phyloP scores from a whole-genome alignment of 2,888 invertebrate genomes.

The Hemicrepidius hirtus region DNA sequence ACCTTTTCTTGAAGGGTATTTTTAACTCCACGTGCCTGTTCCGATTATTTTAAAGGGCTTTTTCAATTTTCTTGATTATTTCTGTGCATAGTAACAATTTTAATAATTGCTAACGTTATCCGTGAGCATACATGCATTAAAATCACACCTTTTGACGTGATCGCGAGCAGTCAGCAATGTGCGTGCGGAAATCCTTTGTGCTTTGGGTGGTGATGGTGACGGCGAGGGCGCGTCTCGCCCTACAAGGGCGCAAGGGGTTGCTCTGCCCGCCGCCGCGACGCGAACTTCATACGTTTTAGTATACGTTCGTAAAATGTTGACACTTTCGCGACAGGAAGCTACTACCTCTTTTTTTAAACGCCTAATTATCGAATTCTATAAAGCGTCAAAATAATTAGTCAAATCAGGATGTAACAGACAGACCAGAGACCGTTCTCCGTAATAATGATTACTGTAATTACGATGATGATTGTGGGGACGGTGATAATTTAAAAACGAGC shows the following conservation, averaged over 20 bases:
- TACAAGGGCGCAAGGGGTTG: constrained; percentile 13
- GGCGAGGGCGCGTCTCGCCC: constrained; percentile 28
- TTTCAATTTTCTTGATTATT: background rate
- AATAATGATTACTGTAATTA: constrained; percentile 17
- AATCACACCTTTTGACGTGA: constrained; percentile 25
- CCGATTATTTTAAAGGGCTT: too few relatives aligned
- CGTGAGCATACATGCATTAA: constrained; percentile 17
- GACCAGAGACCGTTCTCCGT: background rate
- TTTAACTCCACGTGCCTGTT: background rate
- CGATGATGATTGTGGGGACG: background rate
- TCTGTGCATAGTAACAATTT: constrained; percentile 8
- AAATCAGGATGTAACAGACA: constrained; percentile 15
- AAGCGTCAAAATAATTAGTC: constrained; percentile 2
- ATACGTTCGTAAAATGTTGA: background rate
- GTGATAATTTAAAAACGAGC: constrained; percentile 14
- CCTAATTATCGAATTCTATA: background rate
- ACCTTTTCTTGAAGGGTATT: background rate
- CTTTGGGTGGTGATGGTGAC: constrained; percentile 3
- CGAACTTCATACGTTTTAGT: constrained; percentile 15
- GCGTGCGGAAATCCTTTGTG: constrained; percentile 32
- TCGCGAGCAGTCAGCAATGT: constrained; percentile 18
- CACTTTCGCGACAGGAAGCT: background rate
- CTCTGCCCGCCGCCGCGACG: constrained; percentile 18
- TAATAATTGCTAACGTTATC: constrained; percentile 23
- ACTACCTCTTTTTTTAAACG: too few relatives aligned